Conservation (phyloP, 1,140 invertebrate genomes). For the Panonychus citri region DNA sequence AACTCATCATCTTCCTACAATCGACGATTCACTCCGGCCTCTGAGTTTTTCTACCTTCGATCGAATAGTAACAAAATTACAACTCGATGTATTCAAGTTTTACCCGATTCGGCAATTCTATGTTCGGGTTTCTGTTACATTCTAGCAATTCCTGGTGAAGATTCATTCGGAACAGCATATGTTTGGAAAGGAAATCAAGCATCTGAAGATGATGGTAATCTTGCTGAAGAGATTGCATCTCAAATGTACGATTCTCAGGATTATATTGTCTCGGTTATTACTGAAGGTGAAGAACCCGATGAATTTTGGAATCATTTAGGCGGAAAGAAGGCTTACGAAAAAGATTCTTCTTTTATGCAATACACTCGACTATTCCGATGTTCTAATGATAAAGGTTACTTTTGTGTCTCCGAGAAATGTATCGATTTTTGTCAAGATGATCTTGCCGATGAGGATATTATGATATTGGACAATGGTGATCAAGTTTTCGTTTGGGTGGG, state of each 20-base stretch:
- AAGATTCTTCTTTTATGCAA: slow-evolving; percentile 72
- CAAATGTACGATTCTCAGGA: slow-evolving; percentile 65
- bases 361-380: slow-evolving; percentile 86
- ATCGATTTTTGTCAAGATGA: slow-evolving; percentile 99
- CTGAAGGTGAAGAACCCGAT: slow-evolving; percentile 92
- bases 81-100: slow-evolving; percentile 64
- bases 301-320: slow-evolving; percentile 94
- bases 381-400: slow-evolving; percentile 98
- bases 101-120: slow-evolving; percentile 40
- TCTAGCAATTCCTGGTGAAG: slow-evolving; percentile 32
- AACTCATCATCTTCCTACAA: slow-evolving; percentile 1
- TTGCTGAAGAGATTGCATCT: slow-evolving; percentile 78
- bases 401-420: slow-evolving; percentile 96
- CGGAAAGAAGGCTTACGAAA: slow-evolving; percentile 74
- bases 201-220: slow-evolving; percentile 58
- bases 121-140: slow-evolving; percentile 29
- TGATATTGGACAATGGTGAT: slow-evolving; percentile 95
- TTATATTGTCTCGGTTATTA: slow-evolving; percentile 41
- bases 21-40: slow-evolving; percentile 12
- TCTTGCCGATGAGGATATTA: slow-evolving; percentile 95
- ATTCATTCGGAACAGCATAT: slow-evolving; percentile 78
- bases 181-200: slow-evolving; percentile 86
- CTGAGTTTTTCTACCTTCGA: slow-evolving; percentile 49
- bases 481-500: slow-evolving; percentile 97
- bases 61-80: slow-evolving; percentile 86